phyloP scores from a whole-genome alignment of 2,888 invertebrate species.

The Gordius sp. region DNA sequence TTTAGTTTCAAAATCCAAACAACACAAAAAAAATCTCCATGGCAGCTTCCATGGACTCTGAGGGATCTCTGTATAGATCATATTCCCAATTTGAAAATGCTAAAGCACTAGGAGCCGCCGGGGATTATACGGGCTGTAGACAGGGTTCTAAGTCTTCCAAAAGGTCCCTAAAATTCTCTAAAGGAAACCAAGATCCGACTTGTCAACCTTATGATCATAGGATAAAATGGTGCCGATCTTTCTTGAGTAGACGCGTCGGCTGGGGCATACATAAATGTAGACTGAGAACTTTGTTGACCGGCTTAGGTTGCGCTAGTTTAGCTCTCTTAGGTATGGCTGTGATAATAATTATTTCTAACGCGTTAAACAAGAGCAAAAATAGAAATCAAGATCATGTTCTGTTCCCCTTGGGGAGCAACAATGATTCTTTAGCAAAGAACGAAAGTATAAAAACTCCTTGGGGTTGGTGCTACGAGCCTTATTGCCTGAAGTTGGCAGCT shows the following conservation, averaged over 20 bases:
- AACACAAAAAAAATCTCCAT: not conserved
- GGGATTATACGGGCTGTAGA: not conserved
- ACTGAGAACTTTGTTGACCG: not conserved
- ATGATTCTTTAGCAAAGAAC: too few relatives aligned
- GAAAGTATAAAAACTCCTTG: too few relatives aligned
- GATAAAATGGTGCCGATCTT: not conserved
- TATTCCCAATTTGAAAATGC: not conserved
- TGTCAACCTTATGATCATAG: not conserved
- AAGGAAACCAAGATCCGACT: not conserved
- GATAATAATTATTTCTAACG: not conserved
- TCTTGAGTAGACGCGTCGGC: not conserved
- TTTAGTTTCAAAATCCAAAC: not conserved
- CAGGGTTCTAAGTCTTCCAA: not conserved
- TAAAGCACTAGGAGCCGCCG: not conserved
- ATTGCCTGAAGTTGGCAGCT: not conserved
- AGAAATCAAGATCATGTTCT: not conserved
- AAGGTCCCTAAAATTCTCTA: not conserved
- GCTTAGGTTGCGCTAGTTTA: not conserved
- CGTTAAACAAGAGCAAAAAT: not conserved
- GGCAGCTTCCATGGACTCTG: too few relatives aligned
- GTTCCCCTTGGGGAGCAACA: not conserved
- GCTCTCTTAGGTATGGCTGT: not conserved
- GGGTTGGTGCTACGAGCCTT: constrained; percentile 11
- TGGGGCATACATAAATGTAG: not conserved
- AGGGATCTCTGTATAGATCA: too few relatives aligned